Conservation (phyloP, 2,797 vertebrate genomes). For the Botia kubotai region DNA sequence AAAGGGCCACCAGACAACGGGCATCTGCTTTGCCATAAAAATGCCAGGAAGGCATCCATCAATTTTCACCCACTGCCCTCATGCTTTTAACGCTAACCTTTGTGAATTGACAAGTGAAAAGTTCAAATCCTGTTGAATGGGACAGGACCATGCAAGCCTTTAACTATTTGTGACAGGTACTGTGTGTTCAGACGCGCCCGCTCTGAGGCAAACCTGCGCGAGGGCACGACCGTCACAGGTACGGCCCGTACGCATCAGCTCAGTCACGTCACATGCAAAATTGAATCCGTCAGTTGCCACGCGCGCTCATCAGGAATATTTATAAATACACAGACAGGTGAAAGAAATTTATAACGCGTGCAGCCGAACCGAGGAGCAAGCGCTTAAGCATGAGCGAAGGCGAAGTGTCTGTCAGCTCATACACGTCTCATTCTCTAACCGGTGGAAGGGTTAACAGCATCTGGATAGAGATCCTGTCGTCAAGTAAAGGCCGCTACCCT, state of each 20-base stretch:
- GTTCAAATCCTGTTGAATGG: slow-evolving; percentile 82
- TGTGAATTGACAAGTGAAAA: slow-evolving; percentile 90
- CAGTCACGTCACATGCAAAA: slow-evolving; percentile 55
- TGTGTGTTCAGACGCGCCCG: slow-evolving; percentile 73
- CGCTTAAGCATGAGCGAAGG: slow-evolving; percentile 1
- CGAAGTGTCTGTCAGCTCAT: slow-evolving; percentile 3
- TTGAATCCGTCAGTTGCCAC: slow-evolving; percentile 53
- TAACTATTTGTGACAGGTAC: slow-evolving; percentile 90
- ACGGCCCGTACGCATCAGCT: slow-evolving; percentile 59
- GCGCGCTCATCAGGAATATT: slow-evolving; percentile 19
- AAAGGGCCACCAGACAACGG: slow-evolving; percentile 63
- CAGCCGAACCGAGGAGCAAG: slow-evolving; percentile 1
- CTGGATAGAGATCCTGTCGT: slow-evolving; percentile 69
- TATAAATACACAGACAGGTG: slow-evolving; percentile 16
- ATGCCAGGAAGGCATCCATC: slow-evolving; percentile 75
- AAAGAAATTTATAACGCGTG: slow-evolving; percentile 10
- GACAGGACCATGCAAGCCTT: slow-evolving; percentile 79
- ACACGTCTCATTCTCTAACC: slow-evolving; percentile 65
- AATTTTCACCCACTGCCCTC: slow-evolving; percentile 77
- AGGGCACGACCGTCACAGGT: slow-evolving; percentile 71
- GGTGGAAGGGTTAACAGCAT: slow-evolving; percentile 73
- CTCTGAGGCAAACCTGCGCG: slow-evolving; percentile 64
- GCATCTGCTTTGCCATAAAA: slow-evolving; percentile 67
- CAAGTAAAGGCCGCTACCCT: slow-evolving; percentile 81
- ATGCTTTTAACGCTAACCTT: slow-evolving; percentile 85